Base-by-base conservation (phyloP, 2,113 vertebrate genomes). In the Calidris pygmaea region DNA sequence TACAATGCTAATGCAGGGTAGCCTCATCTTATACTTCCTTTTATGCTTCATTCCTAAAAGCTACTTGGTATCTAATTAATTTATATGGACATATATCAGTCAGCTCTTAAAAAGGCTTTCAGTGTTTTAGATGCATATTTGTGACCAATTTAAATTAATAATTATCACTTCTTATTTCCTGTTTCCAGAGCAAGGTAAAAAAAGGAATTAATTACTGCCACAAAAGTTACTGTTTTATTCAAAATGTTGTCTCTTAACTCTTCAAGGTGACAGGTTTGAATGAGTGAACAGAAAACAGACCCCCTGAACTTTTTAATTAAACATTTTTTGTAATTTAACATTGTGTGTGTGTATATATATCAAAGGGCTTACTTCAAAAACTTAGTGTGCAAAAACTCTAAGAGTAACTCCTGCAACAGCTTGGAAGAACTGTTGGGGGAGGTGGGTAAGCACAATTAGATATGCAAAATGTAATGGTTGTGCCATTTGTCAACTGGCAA, bases 231-330 rank as follows among this genome's bases (percentile, higher is more conserved):
- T 96, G 41, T 95, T 94, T 94, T 96, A 83, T 94, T 68, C 47
- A 87, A 47, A 45, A 43, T 37, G 48, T 90, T 94, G 43, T 59
- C 53, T 37, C 84, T 89, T 92, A 65, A 89, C 58, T 95, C 23
- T 85, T 93, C 77, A 83, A 80, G n/a, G 47, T 93, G 66, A 86
- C 66, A 77, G 65, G 12, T 92, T 95, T 94, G 55, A 97, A 43
- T 81, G 94, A 93, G 15, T 70, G 35, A 96, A 55, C 14, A 82
- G 87, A 94, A 92, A 78, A 37, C 35, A 62, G 35, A 35, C 39
- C 18, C 14, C 16, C 11, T 48, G 41, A 88, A 94, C 53, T 60
- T 85, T 45, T 94, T 75, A 90, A 85, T 93, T 91, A 85, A 96
- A 75, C 14, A 48, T 75, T 35, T 92, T 71, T 94, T 84, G 32